Conservation (phyloP, 2,797 vertebrate genomes). For the Chaenodraco wilsoni region DNA sequence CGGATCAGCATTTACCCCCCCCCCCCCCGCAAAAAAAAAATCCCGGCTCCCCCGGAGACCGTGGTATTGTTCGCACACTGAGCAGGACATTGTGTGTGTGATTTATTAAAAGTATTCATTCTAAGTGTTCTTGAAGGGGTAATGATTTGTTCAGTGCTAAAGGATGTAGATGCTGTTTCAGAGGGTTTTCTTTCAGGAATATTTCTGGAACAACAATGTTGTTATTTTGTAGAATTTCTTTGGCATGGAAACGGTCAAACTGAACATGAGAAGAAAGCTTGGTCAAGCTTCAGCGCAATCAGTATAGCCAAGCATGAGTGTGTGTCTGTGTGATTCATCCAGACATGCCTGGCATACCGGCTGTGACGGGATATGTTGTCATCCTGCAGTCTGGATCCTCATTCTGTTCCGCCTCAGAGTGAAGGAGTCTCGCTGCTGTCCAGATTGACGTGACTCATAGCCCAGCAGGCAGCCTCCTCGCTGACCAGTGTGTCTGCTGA, state of each 20-base stretch:
- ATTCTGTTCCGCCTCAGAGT: slow-evolving; percentile 31
- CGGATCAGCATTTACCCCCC: no score
- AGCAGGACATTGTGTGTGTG: not conserved
- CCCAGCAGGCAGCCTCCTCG: slow-evolving; percentile 48
- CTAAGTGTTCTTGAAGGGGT: not conserved
- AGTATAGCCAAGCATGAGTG: slow-evolving; percentile 20
- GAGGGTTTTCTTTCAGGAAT: not conserved
- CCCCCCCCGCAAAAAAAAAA: no score
- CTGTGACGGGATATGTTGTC: slow-evolving; percentile 58
- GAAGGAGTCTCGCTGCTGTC: slow-evolving; percentile 42
- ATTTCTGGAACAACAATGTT: not conserved
- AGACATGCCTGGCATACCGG: slow-evolving; percentile 57
- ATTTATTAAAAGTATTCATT: not conserved
- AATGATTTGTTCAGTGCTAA: not conserved
- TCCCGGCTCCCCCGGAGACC: no score
- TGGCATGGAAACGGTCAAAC: not conserved
- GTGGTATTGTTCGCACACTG: no score
- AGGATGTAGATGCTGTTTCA: not conserved
- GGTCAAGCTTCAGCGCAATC: slow-evolving; percentile 2
- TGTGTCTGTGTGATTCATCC: slow-evolving; percentile 51
- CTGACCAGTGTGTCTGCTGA: slow-evolving; percentile 51
- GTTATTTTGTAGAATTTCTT: slow-evolving; percentile 14
- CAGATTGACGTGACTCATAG: slow-evolving; percentile 70
- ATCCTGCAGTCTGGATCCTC: slow-evolving; percentile 59
- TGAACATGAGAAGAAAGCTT: slow-evolving; percentile 10